Evolutionary conservation across 1,140 invertebrate species (phyloP).

Genomic region (Sarcophaga peregrina): DNA sequence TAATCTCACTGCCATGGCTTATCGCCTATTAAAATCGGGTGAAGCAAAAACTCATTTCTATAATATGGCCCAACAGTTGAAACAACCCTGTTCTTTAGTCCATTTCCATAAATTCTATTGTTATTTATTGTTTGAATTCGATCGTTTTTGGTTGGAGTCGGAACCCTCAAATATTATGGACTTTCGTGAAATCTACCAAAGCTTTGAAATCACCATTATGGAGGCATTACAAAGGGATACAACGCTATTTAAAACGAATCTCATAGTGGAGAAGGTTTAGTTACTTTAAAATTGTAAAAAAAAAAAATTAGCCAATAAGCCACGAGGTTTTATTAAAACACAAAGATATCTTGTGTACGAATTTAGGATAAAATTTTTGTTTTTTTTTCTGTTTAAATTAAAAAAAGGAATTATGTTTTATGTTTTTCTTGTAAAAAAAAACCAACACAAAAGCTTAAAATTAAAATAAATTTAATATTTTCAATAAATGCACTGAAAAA

Average conservation of each 20-base stretch:
- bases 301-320: not conserved
- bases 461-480: too few relatives aligned
- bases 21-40: conserved; percentile 82
- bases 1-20: conserved; percentile 92
- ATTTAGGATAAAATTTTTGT: not conserved
- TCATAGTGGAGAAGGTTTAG: conserved; percentile 61
- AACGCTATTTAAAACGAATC: conserved; percentile 62
- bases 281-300: not conserved
- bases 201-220: conserved; percentile 75
- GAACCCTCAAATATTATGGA: conserved; percentile 95
- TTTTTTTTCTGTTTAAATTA: not conserved
- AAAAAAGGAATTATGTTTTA: not conserved
- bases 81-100: conserved; percentile 75
- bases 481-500: too few relatives aligned
- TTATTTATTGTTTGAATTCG: conserved; percentile 94
- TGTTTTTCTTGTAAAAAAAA: too few relatives aligned
- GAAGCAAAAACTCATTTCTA: conserved; percentile 92
- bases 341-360: not conserved
- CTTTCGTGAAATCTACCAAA: conserved; percentile 86
- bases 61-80: conserved; percentile 74
- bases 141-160: conserved; percentile 90
- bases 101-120: conserved; percentile 95
- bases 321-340: not conserved
- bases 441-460: too few relatives aligned
- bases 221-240: conserved; percentile 58